These are phyloP conservation scores for Heliconius melpomene DNA, from an alignment of 1,140 invertebrate genomes.

Conservation along the genomic window DNA sequence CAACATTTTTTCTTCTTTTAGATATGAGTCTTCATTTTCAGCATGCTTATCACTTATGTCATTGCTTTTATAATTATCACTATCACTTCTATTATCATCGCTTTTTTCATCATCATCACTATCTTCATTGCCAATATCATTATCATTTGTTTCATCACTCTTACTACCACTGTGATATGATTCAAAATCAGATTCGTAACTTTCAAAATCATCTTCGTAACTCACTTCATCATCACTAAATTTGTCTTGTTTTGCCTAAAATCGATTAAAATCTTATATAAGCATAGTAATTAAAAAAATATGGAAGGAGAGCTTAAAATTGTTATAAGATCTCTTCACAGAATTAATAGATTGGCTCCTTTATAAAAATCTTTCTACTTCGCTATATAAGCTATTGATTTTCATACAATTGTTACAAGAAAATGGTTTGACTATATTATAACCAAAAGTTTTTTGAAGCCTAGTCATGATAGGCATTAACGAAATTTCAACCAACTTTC, in stretches of 20 bases:
- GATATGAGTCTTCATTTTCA: conserved; percentile 32
- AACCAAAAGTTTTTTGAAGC: too few relatives aligned
- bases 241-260: conserved; percentile 41
- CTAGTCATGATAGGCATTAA: too few relatives aligned
- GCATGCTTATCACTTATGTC: conserved; percentile 22
- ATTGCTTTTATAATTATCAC: conserved; percentile 26
- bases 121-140: neutral
- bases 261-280: conserved; percentile 13
- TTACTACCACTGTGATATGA: conserved; percentile 64
- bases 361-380: too few relatives aligned
- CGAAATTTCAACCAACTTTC: too few relatives aligned
- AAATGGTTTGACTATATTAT: too few relatives aligned
- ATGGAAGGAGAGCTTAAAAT: neutral
- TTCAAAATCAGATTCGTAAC: conserved; percentile 83
- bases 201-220: conserved; percentile 84
- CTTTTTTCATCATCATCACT: conserved; percentile 5
- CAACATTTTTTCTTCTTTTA: conserved; percentile 81
- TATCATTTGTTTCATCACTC: conserved; percentile 31
- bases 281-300: too few relatives aligned
- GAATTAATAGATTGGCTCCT: neutral
- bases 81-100: conserved; percentile 1
- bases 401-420: too few relatives aligned
- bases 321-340: neutral
- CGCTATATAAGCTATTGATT: too few relatives aligned
- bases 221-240: conserved; percentile 63